Percentiles rank a stretch among this genome's conserved stretches.
These are phyloP conservation scores for Caenorhabditis sp. DNA, from an alignment of 2,888 invertebrate species.

Conservation along the genomic window DNA sequence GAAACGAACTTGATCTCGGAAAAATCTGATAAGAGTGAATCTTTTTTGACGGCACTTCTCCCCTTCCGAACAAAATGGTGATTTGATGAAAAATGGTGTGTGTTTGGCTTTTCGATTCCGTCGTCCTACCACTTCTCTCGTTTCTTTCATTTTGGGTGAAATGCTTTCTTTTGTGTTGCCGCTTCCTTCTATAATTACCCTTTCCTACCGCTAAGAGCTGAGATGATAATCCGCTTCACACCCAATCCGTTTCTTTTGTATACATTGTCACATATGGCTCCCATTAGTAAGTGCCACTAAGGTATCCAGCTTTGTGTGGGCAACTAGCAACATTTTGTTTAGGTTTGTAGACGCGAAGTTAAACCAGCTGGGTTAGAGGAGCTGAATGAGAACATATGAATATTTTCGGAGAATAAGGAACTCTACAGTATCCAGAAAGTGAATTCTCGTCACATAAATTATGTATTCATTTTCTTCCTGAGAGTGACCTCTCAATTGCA, in stretches of 20 bases:
- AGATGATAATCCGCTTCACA: slow-evolving; percentile 15
- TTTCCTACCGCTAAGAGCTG: background rate
- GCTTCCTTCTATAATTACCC: background rate
- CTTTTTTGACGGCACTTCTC: background rate
- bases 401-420: no score
- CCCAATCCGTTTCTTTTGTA: slow-evolving; percentile 7
- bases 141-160: background rate
- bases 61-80: slow-evolving; percentile 16
- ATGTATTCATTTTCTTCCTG: no score
- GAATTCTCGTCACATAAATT: no score
- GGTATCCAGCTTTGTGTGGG: background rate
- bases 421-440: no score
- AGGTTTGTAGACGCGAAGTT: background rate
- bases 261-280: slow-evolving; percentile 23
- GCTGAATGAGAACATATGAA: no score
- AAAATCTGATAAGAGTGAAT: background rate
- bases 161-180: background rate
- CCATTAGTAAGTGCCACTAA: slow-evolving; percentile 1
- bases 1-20: background rate
- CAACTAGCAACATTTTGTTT: slow-evolving; percentile 20
- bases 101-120: background rate
- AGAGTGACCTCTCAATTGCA: no score
- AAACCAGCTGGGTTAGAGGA: slow-evolving; percentile 22
- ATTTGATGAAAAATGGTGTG: slow-evolving; percentile 30
- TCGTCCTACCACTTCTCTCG: background rate